Evolutionary conservation across 1,140 invertebrate genomes (phyloP).

Genomic region (Diachasma alloeum): DNA sequence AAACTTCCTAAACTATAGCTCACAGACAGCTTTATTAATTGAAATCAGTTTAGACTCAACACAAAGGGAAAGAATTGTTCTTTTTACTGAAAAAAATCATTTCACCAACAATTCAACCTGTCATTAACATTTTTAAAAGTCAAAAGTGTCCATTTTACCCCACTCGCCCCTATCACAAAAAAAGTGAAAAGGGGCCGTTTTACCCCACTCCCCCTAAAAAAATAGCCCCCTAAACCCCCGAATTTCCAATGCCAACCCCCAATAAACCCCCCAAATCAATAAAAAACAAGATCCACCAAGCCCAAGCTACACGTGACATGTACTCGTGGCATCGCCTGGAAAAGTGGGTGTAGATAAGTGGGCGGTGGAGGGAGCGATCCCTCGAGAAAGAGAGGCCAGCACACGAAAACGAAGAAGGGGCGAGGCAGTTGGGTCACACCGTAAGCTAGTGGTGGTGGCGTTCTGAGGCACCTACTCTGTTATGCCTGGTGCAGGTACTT

Average conservation of each 20-base stretch:
- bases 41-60: no score
- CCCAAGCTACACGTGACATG: background rate
- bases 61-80: no score
- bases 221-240: no score
- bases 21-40: no score
- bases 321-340: background rate
- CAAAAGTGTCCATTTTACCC: no score
- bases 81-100: no score
- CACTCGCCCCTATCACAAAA: no score
- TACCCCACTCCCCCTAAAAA: no score
- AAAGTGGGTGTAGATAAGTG: background rate
- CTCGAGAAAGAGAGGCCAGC: background rate
- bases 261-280: background rate
- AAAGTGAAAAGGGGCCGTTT: no score
- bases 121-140: no score
- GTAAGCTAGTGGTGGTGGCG: background rate
- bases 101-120: no score
- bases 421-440: constrained; percentile 18
- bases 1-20: no score
- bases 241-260: background rate
- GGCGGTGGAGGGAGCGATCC: background rate
- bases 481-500: background rate
- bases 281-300: background rate
- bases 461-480: background rate
- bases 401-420: background rate